These are phyloP conservation scores for Aurelia sp. DNA, from an alignment of 30 jellyfish, hydroid and myxozoan species.

Conservation along the genomic window DNA sequence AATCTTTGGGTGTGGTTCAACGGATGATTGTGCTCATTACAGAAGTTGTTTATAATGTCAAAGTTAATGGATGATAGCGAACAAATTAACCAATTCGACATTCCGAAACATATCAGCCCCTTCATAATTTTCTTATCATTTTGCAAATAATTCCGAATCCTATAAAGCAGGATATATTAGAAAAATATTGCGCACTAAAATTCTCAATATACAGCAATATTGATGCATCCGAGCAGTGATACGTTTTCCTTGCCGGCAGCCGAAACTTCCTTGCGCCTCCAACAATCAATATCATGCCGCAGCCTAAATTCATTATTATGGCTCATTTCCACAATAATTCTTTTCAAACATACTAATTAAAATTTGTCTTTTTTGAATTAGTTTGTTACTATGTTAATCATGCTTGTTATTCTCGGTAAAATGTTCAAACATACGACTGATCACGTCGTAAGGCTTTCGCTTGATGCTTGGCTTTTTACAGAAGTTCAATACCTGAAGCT, in stretches of 20 bases:
- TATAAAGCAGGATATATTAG: constrained; percentile 30
- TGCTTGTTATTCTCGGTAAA: too few relatives aligned
- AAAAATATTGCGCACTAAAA: constrained; percentile 10
- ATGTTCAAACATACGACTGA: too few relatives aligned
- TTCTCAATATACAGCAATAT: constrained; percentile 11
- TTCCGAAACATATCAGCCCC: background rate
- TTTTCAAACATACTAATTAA: background rate
- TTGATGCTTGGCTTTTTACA: too few relatives aligned
- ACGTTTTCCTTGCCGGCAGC: constrained; percentile 30
- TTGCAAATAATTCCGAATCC: too few relatives aligned
- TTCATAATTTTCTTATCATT: background rate
- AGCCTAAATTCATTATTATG: background rate
- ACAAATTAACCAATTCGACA: too few relatives aligned
- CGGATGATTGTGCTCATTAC: too few relatives aligned
- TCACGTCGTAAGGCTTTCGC: too few relatives aligned
- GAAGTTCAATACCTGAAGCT: too few relatives aligned
- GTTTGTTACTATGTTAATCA: background rate
- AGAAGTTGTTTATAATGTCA: too few relatives aligned
- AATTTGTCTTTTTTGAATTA: background rate
- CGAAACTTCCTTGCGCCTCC: constrained; percentile 32
- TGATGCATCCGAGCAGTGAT: constrained; percentile 15
- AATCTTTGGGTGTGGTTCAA: too few relatives aligned
- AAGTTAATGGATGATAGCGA: too few relatives aligned
- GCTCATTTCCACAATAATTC: background rate
- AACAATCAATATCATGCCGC: background rate